A percentile compares a stretch with the other conserved stretches of the same genome.
Evolutionary conservation across 2,113 vertebrate genomes (phyloP).

Genomic region (Rhinogobius similis): DNA sequence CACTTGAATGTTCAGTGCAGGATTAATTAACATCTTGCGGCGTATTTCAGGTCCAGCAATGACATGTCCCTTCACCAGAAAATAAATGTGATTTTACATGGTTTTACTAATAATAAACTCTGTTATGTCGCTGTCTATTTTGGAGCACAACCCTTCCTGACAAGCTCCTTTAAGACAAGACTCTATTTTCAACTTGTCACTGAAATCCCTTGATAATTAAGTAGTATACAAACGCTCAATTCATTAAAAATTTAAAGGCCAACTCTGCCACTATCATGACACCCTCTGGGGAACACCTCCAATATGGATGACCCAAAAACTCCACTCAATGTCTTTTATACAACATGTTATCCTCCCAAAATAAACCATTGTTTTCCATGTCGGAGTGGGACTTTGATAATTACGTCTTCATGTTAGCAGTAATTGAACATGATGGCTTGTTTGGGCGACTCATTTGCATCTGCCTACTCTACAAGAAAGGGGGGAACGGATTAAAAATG

Average conservation of each 20-base stretch:
- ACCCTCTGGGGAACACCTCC: constrained; percentile 38
- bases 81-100: too few species aligned
- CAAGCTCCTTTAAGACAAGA: neutral
- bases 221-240: constrained; percentile 11
- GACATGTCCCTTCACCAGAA: too few species aligned
- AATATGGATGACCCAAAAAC: constrained; percentile 59
- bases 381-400: constrained; percentile 13
- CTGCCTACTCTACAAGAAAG: neutral
- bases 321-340: constrained; percentile 33
- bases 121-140: constrained; percentile 24
- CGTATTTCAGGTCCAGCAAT: too few species aligned
- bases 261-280: constrained; percentile 35
- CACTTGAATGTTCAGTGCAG: too few species aligned
- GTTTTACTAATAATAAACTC: too few species aligned
- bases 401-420: constrained; percentile 10
- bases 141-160: neutral
- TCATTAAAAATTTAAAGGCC: constrained; percentile 60
- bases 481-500: neutral
- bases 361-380: constrained; percentile 23
- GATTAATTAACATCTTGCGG: too few species aligned
- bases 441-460: constrained; percentile 5
- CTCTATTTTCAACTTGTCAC: constrained; percentile 9
- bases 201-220: constrained; percentile 5
- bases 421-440: constrained; percentile 36
- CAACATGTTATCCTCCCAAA: constrained; percentile 18